Evolutionary conservation across 2,113 vertebrate genomes (phyloP).

Genomic region (Sula dactylatra): DNA sequence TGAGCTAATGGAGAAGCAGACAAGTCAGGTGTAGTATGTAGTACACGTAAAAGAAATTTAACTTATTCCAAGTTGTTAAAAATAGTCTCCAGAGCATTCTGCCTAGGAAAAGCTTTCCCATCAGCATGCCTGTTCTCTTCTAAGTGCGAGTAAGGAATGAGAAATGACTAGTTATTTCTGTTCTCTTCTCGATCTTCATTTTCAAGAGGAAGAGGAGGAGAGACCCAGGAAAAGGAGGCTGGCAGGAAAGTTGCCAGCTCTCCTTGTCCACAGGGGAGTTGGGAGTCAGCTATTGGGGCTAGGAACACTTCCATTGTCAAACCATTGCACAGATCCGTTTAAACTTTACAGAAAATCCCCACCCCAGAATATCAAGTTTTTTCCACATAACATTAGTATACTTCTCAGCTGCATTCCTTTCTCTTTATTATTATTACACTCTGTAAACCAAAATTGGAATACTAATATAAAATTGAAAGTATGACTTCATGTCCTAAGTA

Average conservation of each 20-base stretch:
- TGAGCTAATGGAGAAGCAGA: not conserved
- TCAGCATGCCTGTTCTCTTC: not conserved
- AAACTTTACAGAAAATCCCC: not conserved
- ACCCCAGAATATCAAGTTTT: not conserved
- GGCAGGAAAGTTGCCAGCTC: not conserved
- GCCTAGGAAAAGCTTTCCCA: not conserved
- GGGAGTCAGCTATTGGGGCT: accelerated
- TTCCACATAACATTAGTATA: not conserved
- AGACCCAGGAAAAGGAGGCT: not conserved
- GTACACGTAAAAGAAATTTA: not conserved
- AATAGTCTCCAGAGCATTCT: not conserved
- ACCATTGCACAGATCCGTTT: not conserved
- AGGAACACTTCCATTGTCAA: not conserved
- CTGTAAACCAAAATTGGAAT: not conserved
- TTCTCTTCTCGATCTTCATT: not conserved
- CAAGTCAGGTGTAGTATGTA: not conserved
- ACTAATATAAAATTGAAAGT: not conserved
- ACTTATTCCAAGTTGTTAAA: not conserved
- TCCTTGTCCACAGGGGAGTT: not conserved
- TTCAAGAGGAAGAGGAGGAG: not conserved
- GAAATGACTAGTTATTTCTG: not conserved
- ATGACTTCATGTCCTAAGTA: not conserved
- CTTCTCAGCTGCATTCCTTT: not conserved
- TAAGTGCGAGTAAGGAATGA: not conserved
- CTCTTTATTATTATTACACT: not conserved